These are phyloP conservation scores for Ancistrus triradiatus DNA, from an alignment of 2,113 vertebrate species.

Conservation along the genomic window DNA sequence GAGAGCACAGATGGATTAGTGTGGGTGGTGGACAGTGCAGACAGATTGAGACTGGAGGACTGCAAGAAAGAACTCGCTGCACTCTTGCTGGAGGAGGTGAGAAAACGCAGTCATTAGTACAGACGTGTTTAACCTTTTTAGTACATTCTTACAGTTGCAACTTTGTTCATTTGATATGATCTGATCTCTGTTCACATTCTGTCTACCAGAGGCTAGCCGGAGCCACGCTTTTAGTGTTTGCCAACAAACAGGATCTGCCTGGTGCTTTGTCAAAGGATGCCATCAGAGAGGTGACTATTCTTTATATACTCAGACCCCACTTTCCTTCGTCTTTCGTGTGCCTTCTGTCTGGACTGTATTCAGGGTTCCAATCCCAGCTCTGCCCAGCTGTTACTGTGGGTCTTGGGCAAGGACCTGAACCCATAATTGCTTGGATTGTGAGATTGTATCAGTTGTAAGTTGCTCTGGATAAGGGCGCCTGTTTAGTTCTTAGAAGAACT, in stretches of 20 bases:
- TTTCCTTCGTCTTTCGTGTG: too few species aligned
- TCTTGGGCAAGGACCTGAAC: too few species aligned
- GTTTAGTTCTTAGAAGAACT: too few species aligned
- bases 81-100: slow-evolving; percentile 84
- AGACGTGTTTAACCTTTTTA: too few species aligned
- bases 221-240: slow-evolving; percentile 85
- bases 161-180: neutral
- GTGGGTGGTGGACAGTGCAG: slow-evolving; percentile 92
- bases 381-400: too few species aligned
- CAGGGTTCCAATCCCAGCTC: too few species aligned
- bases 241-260: slow-evolving; percentile 89
- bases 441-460: too few species aligned
- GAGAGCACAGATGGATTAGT: slow-evolving; percentile 90
- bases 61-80: slow-evolving; percentile 75
- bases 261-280: slow-evolving; percentile 77
- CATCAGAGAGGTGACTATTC: slow-evolving; percentile 73
- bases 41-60: slow-evolving; percentile 81
- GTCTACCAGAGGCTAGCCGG: slow-evolving; percentile 76
- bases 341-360: too few species aligned
- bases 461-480: too few species aligned
- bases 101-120: neutral
- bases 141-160: too few species aligned
- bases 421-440: too few species aligned
- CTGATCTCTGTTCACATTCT: neutral
- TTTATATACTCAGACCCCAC: neutral